phyloP scores from a whole-genome alignment of 2,888 invertebrate species.

The Bibio marci region DNA sequence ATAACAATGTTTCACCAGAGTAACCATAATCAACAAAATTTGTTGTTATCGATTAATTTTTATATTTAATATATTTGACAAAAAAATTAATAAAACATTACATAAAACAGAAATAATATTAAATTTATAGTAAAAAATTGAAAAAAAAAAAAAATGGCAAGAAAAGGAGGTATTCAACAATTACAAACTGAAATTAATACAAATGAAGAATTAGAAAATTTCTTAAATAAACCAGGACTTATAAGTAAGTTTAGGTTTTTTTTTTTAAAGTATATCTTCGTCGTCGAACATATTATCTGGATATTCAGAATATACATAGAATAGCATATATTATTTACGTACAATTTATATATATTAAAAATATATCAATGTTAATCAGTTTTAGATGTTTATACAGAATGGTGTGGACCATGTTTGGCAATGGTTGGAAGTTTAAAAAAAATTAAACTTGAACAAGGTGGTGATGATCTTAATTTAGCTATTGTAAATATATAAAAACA shows the following conservation, averaged over 20 bases:
- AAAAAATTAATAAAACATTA: too few relatives aligned
- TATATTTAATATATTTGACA: too few relatives aligned
- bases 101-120: too few relatives aligned
- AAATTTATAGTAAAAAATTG: too few relatives aligned
- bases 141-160: slow-evolving; percentile 49
- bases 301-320: neutral
- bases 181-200: slow-evolving; percentile 63
- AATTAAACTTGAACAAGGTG: slow-evolving; percentile 74
- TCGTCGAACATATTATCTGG: neutral
- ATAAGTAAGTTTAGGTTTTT: slow-evolving; percentile 36
- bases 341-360: slow-evolving; percentile 4
- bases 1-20: too few relatives aligned
- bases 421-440: slow-evolving; percentile 72
- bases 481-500: slow-evolving; percentile 31
- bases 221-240: slow-evolving; percentile 57
- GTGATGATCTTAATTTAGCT: slow-evolving; percentile 59
- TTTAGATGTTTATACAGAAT: slow-evolving; percentile 75
- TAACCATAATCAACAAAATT: too few relatives aligned
- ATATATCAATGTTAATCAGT: slow-evolving; percentile 31
- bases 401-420: slow-evolving; percentile 80
- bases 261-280: neutral
- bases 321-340: neutral
- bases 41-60: too few relatives aligned
- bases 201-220: slow-evolving; percentile 73
- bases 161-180: slow-evolving; percentile 59